Evolutionary conservation across 2,888 invertebrate genomes (phyloP).

Genomic region (Aethes cnicana): DNA sequence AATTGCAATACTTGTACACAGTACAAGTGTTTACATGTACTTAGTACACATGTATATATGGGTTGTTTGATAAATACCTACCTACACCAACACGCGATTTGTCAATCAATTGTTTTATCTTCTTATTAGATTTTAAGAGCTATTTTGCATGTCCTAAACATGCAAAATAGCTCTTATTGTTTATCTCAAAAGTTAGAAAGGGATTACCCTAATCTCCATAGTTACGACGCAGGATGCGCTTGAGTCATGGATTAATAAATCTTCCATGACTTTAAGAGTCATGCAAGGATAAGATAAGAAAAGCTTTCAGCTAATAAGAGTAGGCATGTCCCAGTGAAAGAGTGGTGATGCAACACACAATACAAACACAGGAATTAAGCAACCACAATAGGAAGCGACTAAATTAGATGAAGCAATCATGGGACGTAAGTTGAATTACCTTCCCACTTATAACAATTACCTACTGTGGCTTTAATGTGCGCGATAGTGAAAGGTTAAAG

Average conservation of each 20-base stretch:
- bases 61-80: too few relatives aligned
- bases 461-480: constrained; percentile 21
- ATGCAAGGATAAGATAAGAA: constrained; percentile 32
- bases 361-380: constrained; percentile 21
- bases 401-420: constrained; percentile 26
- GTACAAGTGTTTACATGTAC: too few relatives aligned
- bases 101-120: too few relatives aligned
- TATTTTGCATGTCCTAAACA: background rate
- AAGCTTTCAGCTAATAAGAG: constrained; percentile 4
- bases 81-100: too few relatives aligned
- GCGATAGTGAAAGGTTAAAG: constrained; percentile 23
- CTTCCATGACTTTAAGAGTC: constrained; percentile 23
- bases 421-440: constrained; percentile 21
- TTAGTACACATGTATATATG: too few relatives aligned
- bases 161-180: background rate
- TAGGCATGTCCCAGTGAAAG: constrained; percentile 6
- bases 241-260: constrained; percentile 28
- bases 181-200: constrained; percentile 9
- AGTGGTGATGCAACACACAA: constrained; percentile 15
- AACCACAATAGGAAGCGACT: constrained; percentile 13
- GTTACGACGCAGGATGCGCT: constrained; percentile 16
- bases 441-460: constrained; percentile 7
- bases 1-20: too few relatives aligned
- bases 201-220: constrained; percentile 15
- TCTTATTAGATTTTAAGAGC: too few relatives aligned